Percentiles rank a stretch among this genome's conserved stretches.
These are phyloP conservation scores for Calephelis virginiensis DNA, from an alignment of 1,140 invertebrate species.

Conservation along the genomic window DNA sequence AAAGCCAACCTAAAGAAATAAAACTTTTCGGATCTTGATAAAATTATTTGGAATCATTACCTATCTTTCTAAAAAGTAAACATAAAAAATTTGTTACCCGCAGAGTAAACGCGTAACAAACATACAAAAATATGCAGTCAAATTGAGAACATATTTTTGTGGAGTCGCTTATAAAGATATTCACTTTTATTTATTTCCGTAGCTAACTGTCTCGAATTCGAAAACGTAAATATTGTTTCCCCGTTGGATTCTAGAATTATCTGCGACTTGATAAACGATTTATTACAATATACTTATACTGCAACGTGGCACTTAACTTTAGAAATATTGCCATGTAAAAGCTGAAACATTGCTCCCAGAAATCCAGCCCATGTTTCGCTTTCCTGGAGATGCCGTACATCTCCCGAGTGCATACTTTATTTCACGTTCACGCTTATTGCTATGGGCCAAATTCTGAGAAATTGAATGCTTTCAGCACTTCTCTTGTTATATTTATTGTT, in stretches of 20 bases:
- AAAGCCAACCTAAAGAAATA: too few species aligned
- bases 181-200: too few species aligned
- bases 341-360: constrained; percentile 29
- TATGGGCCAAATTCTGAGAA: constrained; percentile 20
- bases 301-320: constrained; percentile 13
- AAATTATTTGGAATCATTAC: too few species aligned
- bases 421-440: constrained; percentile 24
- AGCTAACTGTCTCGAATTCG: background rate
- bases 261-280: constrained; percentile 9
- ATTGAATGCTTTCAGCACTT: constrained; percentile 14
- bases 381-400: constrained; percentile 25
- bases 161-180: too few species aligned
- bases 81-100: too few species aligned
- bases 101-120: too few species aligned
- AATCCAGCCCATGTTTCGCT: constrained; percentile 21
- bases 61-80: too few species aligned
- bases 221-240: constrained; percentile 7
- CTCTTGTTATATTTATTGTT: constrained; percentile 9
- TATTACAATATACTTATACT: constrained; percentile 13
- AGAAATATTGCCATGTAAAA: constrained; percentile 23
- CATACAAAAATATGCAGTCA: too few species aligned
- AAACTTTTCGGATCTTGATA: too few species aligned
- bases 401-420: constrained; percentile 38
- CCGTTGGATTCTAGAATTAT: background rate
- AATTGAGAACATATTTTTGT: too few species aligned